Base-by-base conservation (phyloP, 1,140 invertebrate genomes). In the Brachionus rubens region DNA sequence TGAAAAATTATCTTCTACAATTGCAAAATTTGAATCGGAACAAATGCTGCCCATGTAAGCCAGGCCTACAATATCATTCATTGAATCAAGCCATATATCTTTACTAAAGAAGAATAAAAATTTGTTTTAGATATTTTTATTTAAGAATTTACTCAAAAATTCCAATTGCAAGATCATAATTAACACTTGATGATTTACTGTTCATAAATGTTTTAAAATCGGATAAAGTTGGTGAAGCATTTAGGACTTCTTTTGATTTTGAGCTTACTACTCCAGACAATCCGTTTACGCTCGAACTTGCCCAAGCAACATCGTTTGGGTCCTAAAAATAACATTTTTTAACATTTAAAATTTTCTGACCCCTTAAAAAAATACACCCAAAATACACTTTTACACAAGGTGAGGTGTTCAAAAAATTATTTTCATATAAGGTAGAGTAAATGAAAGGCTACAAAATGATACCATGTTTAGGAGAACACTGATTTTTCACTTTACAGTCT, bases 131-230 rank as follows among this genome's bases (percentile, higher is more conserved):
- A 6, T 9, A 21, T 28, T 9, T 33, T 36, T 36, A 3, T 36
- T 36, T 36, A 5, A 9, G 21, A 6, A 6, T 28, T 14, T 50
- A 72, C 68, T 54, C 40, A 41, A 72, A 72, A 50, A 72, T 28
- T 36, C 43, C 68, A 21, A 50, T 33, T 30, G 68, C 68, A 50
- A 50, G 68, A 50, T 70, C 65, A 70, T 70, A 70, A 1, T 24
- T 24, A 36, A 70, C n/a, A 14, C n/a, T 3, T 46, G 50, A 6
- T 9, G 19, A 30, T 21, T 5, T 6, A 0, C 10, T 3, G 26
- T 26, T 14, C n/a, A 72, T 14, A 30, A 10, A 72, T 30, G 3
- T 36, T 16, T 24, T 16, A 40, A 72, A 50, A 30, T 21, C 28
- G 14, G 1, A 33, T 19, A 72, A 40, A 28, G 50, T 54, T 33